phyloP scores from a whole-genome alignment of 1,140 invertebrate genomes.

The Leptinotarsa undecemlineata region DNA sequence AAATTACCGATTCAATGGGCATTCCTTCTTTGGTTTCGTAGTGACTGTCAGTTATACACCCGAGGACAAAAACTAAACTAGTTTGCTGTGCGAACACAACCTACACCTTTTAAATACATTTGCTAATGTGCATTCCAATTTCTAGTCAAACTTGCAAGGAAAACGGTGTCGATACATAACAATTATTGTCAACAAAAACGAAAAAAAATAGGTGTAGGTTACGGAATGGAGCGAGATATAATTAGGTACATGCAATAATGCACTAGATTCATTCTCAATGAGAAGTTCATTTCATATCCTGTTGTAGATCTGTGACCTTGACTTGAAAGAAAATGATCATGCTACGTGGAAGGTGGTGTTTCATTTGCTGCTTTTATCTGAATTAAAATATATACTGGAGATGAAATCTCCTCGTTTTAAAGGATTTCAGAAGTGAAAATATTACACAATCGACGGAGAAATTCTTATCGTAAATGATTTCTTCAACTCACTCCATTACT shows the following conservation, averaged over 20 bases:
- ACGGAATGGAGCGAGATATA: neutral
- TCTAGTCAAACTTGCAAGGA: neutral
- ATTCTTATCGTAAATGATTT: no score
- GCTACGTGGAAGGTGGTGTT: neutral
- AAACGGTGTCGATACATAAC: slow-evolving; percentile 4
- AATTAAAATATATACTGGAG: no score
- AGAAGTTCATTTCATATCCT: slow-evolving; percentile 1
- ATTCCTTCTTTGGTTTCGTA: neutral
- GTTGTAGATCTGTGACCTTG: neutral
- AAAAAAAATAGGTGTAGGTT: neutral
- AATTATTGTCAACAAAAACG: slow-evolving; percentile 3
- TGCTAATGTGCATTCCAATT: neutral
- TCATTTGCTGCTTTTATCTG: no score
- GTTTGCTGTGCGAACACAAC: neutral
- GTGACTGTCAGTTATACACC: neutral
- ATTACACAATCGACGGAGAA: no score
- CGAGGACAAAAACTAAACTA: neutral
- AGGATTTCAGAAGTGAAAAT: no score
- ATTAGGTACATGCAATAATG: neutral
- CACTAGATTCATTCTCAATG: neutral
- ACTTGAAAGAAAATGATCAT: neutral
- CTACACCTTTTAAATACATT: neutral
- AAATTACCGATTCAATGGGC: neutral
- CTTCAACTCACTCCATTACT: no score
- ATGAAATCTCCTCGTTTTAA: no score